Conservation (phyloP, 2,888 invertebrate genomes). For the Thecophora atra region DNA sequence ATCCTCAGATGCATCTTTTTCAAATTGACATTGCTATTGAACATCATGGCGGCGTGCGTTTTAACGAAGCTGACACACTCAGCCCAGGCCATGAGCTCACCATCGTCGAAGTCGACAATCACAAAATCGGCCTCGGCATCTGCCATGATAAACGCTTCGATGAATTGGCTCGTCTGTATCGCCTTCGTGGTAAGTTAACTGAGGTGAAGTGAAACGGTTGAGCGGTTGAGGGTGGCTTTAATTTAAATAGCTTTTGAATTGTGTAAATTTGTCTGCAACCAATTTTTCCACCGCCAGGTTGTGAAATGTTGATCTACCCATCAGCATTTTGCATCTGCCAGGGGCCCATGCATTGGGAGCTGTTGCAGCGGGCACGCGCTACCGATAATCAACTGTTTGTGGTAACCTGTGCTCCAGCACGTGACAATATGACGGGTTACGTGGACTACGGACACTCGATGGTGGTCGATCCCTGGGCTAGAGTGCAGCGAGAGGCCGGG, state of each 20-base stretch:
- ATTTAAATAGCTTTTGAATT: too few relatives aligned
- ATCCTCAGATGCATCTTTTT: conserved; percentile 84
- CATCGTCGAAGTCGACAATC: conserved; percentile 75
- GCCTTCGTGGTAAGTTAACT: conserved; percentile 67
- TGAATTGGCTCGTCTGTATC: conserved; percentile 82
- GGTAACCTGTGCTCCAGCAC: conserved; percentile 84
- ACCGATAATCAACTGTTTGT: conserved; percentile 91
- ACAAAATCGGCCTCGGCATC: conserved; percentile 89
- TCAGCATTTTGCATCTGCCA: conserved; percentile 77
- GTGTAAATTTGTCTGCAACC: too few relatives aligned
- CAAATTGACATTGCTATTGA: conserved; percentile 78
- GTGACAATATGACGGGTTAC: conserved; percentile 79
- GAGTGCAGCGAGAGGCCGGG: conserved; percentile 75
- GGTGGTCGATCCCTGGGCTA: conserved; percentile 82
- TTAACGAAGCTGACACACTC: conserved; percentile 88
- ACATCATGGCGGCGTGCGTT: conserved; percentile 84
- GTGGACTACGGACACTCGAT: conserved; percentile 90
- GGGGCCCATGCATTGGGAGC: conserved; percentile 92
- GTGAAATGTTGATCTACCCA: conserved; percentile 88
- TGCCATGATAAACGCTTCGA: conserved; percentile 95
- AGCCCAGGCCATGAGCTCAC: conserved; percentile 80
- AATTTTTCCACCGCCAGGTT: conserved; percentile 72
- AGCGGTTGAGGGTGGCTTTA: background rate
- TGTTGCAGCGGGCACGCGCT: conserved; percentile 83
- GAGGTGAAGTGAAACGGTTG: background rate